These are phyloP conservation scores for Drosophila kanapiae DNA, from an alignment of 1,140 invertebrate species.

Conservation along the genomic window DNA sequence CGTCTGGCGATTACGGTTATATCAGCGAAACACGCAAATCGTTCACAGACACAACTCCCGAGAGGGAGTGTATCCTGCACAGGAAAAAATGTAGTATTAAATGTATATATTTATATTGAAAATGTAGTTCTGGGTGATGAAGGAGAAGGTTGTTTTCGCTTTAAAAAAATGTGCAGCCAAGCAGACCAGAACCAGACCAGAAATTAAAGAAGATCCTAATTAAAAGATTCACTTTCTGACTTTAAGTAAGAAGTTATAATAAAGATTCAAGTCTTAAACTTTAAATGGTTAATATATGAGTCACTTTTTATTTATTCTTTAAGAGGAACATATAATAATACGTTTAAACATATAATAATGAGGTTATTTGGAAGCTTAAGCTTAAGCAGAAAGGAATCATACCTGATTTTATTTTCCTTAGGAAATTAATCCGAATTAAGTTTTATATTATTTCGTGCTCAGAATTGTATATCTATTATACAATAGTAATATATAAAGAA, in stretches of 20 bases:
- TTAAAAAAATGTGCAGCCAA: slow-evolving; percentile 1
- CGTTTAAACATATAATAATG: too few species aligned
- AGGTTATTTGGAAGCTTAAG: not conserved
- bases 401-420: too few species aligned
- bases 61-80: slow-evolving; percentile 25
- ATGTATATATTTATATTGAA: not conserved
- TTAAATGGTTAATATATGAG: not conserved
- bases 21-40: slow-evolving; percentile 69
- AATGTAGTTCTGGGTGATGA: not conserved
- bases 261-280: not conserved
- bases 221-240: not conserved
- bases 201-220: too few species aligned
- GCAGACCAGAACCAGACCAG: not conserved
- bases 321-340: not conserved
- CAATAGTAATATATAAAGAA: not conserved
- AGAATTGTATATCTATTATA: too few species aligned
- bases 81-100: slow-evolving; percentile 6
- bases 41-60: slow-evolving; percentile 16
- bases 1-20: slow-evolving; percentile 67
- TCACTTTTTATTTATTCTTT: not conserved
- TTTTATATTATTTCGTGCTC: too few species aligned
- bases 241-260: not conserved
- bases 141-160: not conserved
- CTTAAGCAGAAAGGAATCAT: not conserved
- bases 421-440: too few species aligned